phyloP scores from a whole-genome alignment of 2,797 vertebrate species.

The Macroramphosus scolopax region DNA sequence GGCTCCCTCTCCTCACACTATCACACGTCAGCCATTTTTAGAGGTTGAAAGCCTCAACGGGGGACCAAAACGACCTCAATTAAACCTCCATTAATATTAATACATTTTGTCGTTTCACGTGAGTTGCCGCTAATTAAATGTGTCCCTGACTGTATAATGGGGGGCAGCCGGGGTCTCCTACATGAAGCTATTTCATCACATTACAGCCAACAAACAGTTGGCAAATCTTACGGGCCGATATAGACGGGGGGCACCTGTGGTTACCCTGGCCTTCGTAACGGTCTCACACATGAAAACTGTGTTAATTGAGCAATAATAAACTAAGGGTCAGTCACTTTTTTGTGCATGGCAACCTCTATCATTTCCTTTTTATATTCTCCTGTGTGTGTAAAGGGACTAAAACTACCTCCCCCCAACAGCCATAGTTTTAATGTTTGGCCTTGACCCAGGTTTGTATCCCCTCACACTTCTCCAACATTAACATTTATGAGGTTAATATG shows the following conservation, averaged over 20 bases:
- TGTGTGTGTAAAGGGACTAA: slow-evolving; percentile 26
- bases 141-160: slow-evolving; percentile 71
- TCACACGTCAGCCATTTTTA: slow-evolving; percentile 74
- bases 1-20: slow-evolving; percentile 52
- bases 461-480: slow-evolving; percentile 38
- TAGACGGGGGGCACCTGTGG: slow-evolving; percentile 6
- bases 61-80: slow-evolving; percentile 75
- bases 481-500: slow-evolving; percentile 58
- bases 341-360: not conserved
- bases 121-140: slow-evolving; percentile 76
- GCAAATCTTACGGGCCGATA: slow-evolving; percentile 45
- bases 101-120: slow-evolving; percentile 76
- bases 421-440: slow-evolving; percentile 24
- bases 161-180: slow-evolving; percentile 62
- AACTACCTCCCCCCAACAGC: slow-evolving; percentile 11
- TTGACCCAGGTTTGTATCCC: slow-evolving; percentile 17
- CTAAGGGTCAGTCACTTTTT: slow-evolving; percentile 13
- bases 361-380: slow-evolving; percentile 11
- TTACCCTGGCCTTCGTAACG: slow-evolving; percentile 17
- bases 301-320: slow-evolving; percentile 9
- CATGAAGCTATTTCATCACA: slow-evolving; percentile 67
- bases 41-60: slow-evolving; percentile 71
- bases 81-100: slow-evolving; percentile 79
- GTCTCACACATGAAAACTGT: slow-evolving; percentile 2
- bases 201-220: slow-evolving; percentile 46